These are phyloP conservation scores for Lacanobia oleracea DNA, from an alignment of 2,888 invertebrate genomes.

Conservation along the genomic window DNA sequence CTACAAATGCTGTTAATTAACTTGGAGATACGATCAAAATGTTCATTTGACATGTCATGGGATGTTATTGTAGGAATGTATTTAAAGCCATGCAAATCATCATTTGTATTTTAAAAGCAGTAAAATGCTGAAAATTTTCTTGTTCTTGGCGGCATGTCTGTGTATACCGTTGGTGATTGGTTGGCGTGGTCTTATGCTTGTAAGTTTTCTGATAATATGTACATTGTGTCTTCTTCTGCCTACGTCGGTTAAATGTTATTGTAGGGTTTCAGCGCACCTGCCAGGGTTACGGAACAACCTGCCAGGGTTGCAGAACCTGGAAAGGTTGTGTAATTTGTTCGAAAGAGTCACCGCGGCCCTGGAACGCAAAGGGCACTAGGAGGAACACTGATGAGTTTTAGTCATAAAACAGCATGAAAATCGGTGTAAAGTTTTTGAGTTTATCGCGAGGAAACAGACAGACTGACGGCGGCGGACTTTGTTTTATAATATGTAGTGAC, in stretches of 20 bases:
- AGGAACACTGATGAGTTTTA: too few species aligned
- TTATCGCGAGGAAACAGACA: too few species aligned
- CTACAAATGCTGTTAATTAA: slow-evolving; percentile 28
- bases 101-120: neutral
- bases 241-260: neutral
- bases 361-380: too few species aligned
- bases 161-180: slow-evolving; percentile 17
- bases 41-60: slow-evolving; percentile 13
- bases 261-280: too few species aligned
- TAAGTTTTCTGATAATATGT: slow-evolving; percentile 15
- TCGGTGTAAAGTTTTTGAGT: too few species aligned
- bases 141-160: neutral
- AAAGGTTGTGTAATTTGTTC: too few species aligned
- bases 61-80: slow-evolving; percentile 19
- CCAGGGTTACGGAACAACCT: too few species aligned
- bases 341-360: too few species aligned
- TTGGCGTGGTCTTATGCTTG: slow-evolving; percentile 25
- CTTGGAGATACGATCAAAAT: slow-evolving; percentile 38
- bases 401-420: too few species aligned
- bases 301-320: too few species aligned
- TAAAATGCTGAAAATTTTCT: slow-evolving; percentile 24
- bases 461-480: too few species aligned
- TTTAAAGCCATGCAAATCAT: slow-evolving; percentile 19
- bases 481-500: too few species aligned
- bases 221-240: neutral